Conservation (phyloP, 2,113 vertebrate species). For the Abramis brama region DNA sequence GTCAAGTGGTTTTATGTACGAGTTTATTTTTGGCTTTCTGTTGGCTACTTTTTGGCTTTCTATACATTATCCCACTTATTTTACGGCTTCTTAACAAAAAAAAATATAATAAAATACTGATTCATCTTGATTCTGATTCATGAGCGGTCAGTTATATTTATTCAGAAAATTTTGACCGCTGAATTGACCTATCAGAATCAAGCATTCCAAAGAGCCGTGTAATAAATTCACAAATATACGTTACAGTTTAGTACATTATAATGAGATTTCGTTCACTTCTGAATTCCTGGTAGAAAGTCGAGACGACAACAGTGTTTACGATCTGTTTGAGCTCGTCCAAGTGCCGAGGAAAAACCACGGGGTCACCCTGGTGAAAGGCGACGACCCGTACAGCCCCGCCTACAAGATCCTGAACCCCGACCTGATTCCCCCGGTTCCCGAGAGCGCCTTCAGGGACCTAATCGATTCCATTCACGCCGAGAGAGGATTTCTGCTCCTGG, state of each 20-base stretch:
- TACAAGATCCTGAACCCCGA: constrained; percentile 93
- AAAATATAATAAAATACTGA: too few relatives aligned
- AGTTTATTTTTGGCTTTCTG: not conserved
- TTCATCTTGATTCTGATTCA: too few relatives aligned
- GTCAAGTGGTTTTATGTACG: not conserved
- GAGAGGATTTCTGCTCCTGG: constrained; percentile 92
- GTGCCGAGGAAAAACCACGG: constrained; percentile 83
- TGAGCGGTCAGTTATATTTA: not conserved
- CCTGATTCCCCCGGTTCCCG: constrained; percentile 89
- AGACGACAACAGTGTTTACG: constrained; percentile 93
- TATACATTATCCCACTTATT: not conserved
- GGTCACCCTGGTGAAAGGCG: constrained; percentile 88
- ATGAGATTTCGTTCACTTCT: constrained; percentile 27
- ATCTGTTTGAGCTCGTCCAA: constrained; percentile 90
- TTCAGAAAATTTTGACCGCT: not conserved
- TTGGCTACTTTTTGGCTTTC: not conserved
- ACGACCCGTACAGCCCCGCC: constrained; percentile 93
- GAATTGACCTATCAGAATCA: not conserved
- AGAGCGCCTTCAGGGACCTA: constrained; percentile 89
- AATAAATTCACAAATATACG: not conserved
- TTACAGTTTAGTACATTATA: not conserved
- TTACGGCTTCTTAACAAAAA: too few relatives aligned
- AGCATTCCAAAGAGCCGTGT: not conserved
- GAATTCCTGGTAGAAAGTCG: constrained; percentile 80
- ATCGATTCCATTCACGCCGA: constrained; percentile 90